Percentiles rank a stretch among this genome's conserved stretches.
Conservation (phyloP, 2,113 vertebrate species). For the Erythrolamprus reginae region DNA sequence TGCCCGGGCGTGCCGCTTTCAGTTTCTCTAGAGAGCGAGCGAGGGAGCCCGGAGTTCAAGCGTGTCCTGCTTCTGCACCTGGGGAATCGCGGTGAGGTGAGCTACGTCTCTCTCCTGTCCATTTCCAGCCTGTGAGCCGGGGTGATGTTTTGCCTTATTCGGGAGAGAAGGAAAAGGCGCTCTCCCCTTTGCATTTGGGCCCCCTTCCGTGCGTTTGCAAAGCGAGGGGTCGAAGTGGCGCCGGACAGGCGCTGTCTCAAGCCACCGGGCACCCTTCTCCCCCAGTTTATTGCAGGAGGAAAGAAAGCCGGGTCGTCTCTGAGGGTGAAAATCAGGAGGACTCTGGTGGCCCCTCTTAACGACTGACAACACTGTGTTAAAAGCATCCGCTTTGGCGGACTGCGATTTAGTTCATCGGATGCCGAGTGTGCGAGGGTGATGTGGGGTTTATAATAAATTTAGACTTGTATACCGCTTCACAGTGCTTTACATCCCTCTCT, state of each 20-base stretch:
- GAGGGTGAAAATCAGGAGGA: neutral
- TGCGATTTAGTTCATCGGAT: neutral
- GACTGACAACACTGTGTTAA: neutral
- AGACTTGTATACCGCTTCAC: too few species aligned
- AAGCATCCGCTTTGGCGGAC: neutral
- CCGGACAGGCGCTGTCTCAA: neutral
- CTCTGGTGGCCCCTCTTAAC: neutral
- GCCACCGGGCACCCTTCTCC: neutral
- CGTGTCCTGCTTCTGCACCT: too few species aligned
- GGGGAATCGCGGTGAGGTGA: neutral
- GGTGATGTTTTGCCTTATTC: neutral
- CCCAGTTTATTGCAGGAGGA: neutral
- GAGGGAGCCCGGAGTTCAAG: neutral
- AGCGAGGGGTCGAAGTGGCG: neutral
- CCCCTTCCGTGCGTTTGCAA: neutral
- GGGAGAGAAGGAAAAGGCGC: neutral
- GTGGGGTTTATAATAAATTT: neutral
- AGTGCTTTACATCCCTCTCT: too few species aligned
- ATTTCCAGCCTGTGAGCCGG: neutral
- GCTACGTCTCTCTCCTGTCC: neutral
- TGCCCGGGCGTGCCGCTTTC: neutral
- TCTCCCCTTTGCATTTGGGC: neutral
- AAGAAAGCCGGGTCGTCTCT: neutral
- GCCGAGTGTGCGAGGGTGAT: neutral
- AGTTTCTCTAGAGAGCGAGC: neutral